phyloP scores from a whole-genome alignment of 1,140 invertebrate species.

The Drosophila sulfurigaster region DNA sequence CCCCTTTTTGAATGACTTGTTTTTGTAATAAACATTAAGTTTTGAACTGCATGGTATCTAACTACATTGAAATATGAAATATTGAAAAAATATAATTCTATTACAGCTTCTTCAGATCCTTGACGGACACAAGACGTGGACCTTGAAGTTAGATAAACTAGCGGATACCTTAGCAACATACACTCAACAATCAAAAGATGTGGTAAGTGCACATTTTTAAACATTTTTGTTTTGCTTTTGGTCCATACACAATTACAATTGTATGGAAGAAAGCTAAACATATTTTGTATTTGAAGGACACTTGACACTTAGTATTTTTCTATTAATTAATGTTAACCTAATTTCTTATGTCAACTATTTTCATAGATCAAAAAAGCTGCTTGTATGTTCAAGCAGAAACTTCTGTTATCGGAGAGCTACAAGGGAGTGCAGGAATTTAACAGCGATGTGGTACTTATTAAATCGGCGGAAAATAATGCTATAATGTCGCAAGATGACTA shows the following conservation, averaged over 20 bases:
- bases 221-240: no score
- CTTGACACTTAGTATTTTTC: no score
- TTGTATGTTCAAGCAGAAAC: slow-evolving; percentile 91
- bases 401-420: slow-evolving; percentile 90
- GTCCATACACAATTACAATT: no score
- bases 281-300: no score
- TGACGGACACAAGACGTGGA: slow-evolving; percentile 78
- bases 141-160: slow-evolving; percentile 85
- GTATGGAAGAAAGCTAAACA: no score
- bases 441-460: slow-evolving; percentile 91
- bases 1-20: no score
- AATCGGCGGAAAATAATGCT: slow-evolving; percentile 92
- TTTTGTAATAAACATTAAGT: no score
- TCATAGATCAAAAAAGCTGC: slow-evolving; percentile 88
- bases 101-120: slow-evolving; percentile 83
- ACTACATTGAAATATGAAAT: no score
- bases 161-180: slow-evolving; percentile 85
- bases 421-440: slow-evolving; percentile 88
- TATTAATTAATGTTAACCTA: no score
- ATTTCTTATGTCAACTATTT: not conserved
- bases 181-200: slow-evolving; percentile 74
- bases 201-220: slow-evolving; percentile 56
- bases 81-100: slow-evolving; percentile 15
- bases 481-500: slow-evolving; percentile 90
- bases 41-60: no score